phyloP scores from a whole-genome alignment of 37 sponge, comb jelly and placozoan species.

The Spongia lamella region DNA sequence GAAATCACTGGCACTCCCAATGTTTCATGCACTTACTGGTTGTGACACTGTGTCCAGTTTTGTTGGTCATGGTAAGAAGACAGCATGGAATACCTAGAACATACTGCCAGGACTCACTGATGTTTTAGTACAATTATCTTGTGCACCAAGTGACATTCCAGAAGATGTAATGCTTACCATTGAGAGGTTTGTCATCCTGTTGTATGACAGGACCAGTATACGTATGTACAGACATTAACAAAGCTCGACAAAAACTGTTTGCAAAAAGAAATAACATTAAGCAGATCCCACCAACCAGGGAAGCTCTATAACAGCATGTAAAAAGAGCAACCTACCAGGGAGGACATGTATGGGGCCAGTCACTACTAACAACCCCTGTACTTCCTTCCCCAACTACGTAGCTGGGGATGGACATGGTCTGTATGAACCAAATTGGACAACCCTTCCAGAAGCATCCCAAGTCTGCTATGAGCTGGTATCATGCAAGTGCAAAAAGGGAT shows the following conservation, averaged over 20 bases:
- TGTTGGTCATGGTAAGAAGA: background rate
- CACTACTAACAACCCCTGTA: background rate
- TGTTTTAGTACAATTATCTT: too few species aligned
- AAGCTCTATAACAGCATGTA: conserved; percentile 3
- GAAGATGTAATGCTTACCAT: too few species aligned
- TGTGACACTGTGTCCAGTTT: background rate
- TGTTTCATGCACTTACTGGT: conserved; percentile 14
- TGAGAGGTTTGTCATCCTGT: too few species aligned
- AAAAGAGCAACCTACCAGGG: conserved; percentile 5
- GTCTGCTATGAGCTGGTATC: too few species aligned
- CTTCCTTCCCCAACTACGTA: too few species aligned
- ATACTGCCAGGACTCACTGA: too few species aligned
- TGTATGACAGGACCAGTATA: background rate
- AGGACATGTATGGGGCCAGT: conserved; percentile 10
- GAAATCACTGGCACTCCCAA: background rate
- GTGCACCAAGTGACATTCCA: too few species aligned
- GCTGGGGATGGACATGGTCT: too few species aligned
- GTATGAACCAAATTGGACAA: too few species aligned
- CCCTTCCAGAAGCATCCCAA: too few species aligned
- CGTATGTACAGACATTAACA: background rate
- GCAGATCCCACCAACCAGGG: conserved; percentile 1
- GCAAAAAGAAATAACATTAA: background rate
- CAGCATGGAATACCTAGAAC: too few species aligned
- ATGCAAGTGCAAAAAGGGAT: too few species aligned
- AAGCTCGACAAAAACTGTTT: background rate